These are phyloP conservation scores for Mormoops blainvillei DNA, from an alignment of 2,113 vertebrate genomes.

Conservation along the genomic window DNA sequence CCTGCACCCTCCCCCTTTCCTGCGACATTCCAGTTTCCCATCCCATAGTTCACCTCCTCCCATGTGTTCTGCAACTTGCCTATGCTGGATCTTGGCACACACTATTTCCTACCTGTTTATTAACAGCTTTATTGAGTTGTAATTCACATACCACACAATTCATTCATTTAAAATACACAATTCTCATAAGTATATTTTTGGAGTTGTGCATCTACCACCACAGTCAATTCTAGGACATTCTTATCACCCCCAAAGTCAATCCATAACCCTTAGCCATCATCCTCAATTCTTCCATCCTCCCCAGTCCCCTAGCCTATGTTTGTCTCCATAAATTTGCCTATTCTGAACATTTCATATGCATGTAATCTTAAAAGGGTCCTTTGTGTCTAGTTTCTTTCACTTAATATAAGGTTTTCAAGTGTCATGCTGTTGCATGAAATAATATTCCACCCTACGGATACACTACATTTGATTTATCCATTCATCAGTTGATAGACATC, in stretches of 20 bases:
- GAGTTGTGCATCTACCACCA: background rate
- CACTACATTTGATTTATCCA: background rate
- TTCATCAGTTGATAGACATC: background rate
- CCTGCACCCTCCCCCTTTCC: background rate
- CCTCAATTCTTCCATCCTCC: background rate
- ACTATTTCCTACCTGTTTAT: background rate
- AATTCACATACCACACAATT: background rate
- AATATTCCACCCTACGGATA: background rate
- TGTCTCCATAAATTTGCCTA: background rate
- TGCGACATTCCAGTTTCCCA: background rate
- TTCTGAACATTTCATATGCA: background rate
- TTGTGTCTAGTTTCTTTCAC: background rate
- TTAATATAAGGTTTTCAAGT: background rate
- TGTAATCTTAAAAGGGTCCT: background rate
- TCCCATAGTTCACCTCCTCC: background rate
- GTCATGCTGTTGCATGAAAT: background rate
- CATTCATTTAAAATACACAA: background rate
- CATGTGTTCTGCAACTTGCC: background rate
- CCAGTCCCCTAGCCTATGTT: background rate
- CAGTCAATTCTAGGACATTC: background rate
- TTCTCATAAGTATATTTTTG: background rate
- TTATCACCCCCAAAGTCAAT: background rate
- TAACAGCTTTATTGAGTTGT: background rate
- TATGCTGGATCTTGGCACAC: background rate
- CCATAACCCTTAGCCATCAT: background rate